Evolutionary conservation across 2,113 vertebrate genomes (phyloP).

Genomic region (Cyanoramphus novaezelandiae): DNA sequence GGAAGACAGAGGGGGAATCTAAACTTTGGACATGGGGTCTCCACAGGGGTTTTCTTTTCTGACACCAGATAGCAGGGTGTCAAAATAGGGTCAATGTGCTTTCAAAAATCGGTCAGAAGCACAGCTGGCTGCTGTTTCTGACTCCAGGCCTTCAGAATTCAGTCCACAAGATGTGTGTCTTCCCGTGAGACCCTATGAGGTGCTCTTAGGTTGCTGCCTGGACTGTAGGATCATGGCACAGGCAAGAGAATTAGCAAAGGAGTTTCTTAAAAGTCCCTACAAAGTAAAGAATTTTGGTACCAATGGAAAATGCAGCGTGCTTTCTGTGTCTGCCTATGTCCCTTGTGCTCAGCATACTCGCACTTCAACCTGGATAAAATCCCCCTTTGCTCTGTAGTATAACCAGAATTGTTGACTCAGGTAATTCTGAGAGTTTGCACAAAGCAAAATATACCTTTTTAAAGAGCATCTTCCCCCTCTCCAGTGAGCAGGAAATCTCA

Average conservation of each 20-base stretch:
- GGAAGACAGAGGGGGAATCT: background rate
- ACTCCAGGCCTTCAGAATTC: background rate
- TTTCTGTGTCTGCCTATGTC: background rate
- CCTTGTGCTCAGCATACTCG: background rate
- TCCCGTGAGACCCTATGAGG: background rate
- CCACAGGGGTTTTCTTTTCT: background rate
- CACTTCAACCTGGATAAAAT: background rate
- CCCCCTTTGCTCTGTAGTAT: background rate
- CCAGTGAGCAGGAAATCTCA: background rate
- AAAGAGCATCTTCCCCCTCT: background rate
- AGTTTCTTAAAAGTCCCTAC: background rate
- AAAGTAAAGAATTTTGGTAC: background rate
- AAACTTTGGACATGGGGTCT: background rate
- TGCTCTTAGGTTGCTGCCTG: background rate
- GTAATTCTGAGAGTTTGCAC: background rate
- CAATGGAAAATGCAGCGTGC: fast-evolving
- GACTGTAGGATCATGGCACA: background rate
- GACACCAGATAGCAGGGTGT: fast-evolving
- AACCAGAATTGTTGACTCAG: background rate
- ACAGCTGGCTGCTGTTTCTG: background rate
- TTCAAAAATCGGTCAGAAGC: background rate
- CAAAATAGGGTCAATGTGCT: background rate
- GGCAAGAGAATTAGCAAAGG: background rate
- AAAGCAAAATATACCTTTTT: background rate
- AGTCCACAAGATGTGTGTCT: background rate